A percentile compares a stretch with the other conserved stretches of the same genome.
phyloP scores from a whole-genome alignment of 2,797 vertebrate genomes.

The Coluber constrictor region DNA sequence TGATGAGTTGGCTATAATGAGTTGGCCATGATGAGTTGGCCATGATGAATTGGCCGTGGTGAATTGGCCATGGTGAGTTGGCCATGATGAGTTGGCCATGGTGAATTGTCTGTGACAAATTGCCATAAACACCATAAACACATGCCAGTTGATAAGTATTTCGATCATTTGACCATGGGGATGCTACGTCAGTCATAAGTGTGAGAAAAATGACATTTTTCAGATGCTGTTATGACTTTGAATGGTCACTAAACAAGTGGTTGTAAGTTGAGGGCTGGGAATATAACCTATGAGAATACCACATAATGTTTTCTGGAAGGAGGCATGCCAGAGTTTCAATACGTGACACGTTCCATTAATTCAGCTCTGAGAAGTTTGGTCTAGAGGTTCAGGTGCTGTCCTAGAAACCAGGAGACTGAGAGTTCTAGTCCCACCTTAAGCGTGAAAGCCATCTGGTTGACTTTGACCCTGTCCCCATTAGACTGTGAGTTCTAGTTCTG shows the following conservation, averaged over 20 bases:
- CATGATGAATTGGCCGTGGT: no score
- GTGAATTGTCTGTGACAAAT: no score
- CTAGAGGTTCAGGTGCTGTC: not conserved
- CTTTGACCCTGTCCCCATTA: not conserved
- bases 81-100: no score
- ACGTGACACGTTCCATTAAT: constrained; percentile 19
- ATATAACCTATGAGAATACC: not conserved
- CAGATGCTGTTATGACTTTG: not conserved
- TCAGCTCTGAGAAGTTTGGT: not conserved
- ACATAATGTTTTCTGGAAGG: not conserved
- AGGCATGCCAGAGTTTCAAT: constrained; percentile 1
- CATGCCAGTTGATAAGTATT: not conserved
- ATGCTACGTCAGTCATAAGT: not conserved
- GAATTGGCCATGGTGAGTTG: no score
- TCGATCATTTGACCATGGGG: not conserved
- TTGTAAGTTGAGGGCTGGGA: not conserved
- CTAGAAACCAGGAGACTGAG: not conserved
- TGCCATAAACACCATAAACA: not conserved
- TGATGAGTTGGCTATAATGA: no score
- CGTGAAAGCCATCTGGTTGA: not conserved
- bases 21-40: no score
- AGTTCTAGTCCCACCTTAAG: not conserved
- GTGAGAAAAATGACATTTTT: not conserved
- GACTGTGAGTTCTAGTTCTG: not conserved
- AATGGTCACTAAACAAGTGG: not conserved